Evolutionary conservation across 2,797 vertebrate genomes (phyloP), one percentile per base, ranked within the genome.

Genomic region (Heteromormyrus szaboi): DNA sequence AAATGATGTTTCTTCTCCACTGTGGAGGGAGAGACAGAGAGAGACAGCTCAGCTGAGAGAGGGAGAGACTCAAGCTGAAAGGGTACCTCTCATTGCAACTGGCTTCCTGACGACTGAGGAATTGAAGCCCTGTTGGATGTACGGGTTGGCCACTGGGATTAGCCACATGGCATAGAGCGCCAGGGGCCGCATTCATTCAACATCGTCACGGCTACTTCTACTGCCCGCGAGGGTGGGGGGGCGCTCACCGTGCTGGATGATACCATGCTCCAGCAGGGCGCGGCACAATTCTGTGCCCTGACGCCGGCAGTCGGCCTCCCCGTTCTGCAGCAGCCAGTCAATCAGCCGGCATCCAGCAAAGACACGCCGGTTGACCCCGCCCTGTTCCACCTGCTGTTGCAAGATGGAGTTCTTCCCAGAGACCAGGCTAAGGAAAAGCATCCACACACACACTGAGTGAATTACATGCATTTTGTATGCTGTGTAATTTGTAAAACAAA

Each of bases 271-370:
- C 90, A 97, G 94, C 91, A 98, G 92, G 0, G 94, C 93, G 1
- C 93, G 93, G 68, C 97, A 97, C 90, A 97, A 93, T 83, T 96
- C 96, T 89, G 96, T 92, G 0, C 96, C 97, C 8, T 94, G 95
- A 51, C 95, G 91, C 53, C 97, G 92, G 92, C 92, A 96, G 86
- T 95, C 94, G 0, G 91, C 95, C 90, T 98, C 97, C 88, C 96
- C 95, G 4, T 97, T 97, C 91, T 96, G 95, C 41, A 97, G 83
- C 12, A 98, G 94, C 97, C 97, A 98, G 93, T 98, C 96, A 0
- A 98, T 93, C 90, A 98, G 89, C 91, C 97, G 95, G 12, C 93
- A 97, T 88, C 97, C 97, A 46, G 95, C 94, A 90, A 98, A 97
- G 9, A 96, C 94, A 85, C 95, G 95, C 91, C 96, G 95, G 91